Evolutionary conservation across 92 coral and sea anemone genomes (phyloP).

Genomic region (Palythoa caribaeorum): DNA sequence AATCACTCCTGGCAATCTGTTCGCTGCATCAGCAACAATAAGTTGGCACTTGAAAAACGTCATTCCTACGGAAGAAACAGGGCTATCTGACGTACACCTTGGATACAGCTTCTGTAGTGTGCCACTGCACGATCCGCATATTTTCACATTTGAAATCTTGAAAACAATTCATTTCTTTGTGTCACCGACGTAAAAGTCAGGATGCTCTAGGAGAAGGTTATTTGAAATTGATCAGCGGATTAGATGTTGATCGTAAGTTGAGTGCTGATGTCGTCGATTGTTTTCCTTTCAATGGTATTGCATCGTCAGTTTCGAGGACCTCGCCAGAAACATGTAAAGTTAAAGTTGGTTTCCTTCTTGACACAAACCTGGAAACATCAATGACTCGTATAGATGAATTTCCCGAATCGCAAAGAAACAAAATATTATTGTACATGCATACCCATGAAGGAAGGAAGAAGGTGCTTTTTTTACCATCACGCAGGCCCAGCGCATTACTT

Average conservation of each 20-base stretch:
- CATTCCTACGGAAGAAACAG: constrained; percentile 20
- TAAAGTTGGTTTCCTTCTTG: background rate
- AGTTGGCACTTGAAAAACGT: constrained; percentile 22
- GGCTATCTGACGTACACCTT: background rate
- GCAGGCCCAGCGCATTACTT: constrained; percentile 17
- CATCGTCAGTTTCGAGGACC: background rate
- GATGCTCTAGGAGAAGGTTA: constrained; percentile 26
- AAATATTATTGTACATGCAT: background rate
- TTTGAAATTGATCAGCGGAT: background rate
- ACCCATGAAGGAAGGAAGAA: background rate
- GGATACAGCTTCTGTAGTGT: constrained; percentile 37
- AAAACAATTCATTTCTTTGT: constrained; percentile 43
- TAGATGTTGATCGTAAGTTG: background rate
- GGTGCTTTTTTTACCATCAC: constrained; percentile 34
- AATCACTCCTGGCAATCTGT: constrained; percentile 23
- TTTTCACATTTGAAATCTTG: constrained; percentile 40
- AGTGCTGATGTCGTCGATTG: background rate
- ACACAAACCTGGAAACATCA: background rate
- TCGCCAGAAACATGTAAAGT: background rate
- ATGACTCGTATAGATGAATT: background rate
- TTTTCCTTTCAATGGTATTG: background rate
- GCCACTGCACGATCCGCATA: background rate
- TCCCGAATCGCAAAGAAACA: background rate
- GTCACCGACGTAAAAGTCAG: constrained; percentile 47
- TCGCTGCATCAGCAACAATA: constrained; percentile 11